Evolutionary conservation across 2,797 vertebrate species (phyloP), one percentile per base, ranked within the genome.

Genomic region (Cygnus olor): DNA sequence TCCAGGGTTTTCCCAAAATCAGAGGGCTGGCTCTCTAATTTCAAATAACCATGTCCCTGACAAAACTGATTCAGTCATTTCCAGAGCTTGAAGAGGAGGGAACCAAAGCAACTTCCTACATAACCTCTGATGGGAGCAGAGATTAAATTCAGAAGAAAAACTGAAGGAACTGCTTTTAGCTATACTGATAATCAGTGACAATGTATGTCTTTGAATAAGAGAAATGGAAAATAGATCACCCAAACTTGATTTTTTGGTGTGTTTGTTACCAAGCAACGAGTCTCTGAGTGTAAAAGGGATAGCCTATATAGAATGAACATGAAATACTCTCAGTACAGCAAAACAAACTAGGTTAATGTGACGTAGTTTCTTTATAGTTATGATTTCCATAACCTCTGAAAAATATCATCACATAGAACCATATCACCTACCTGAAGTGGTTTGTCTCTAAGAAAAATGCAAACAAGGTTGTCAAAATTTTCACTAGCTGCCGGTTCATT

Each of bases 401-500:
- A 97, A 97, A 97, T 79, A 96, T 87, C 91, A 96, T 79, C 93
- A 97, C 91, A 94, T 53, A 97, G 90, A 96, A 94, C 95, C 25
- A 17, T 96, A 97, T 97, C 66, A 97, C 99, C 96, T 98, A 99
- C 99, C 99, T 99, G 98, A 99, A 99, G 98, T 99, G 98, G 98
- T 96, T 98, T 92, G 98, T 98, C 98, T 98, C 98, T 98, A 99
- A 98, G 97, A 99, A 98, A 98, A 98, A 99, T 93, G 98, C 98
- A 97, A 99, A 98, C 96, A 99, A 98, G 98, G 98, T 98, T 98
- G 98, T 98, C 98, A 99, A 97, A 98, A 99, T 98, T 98, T 98
- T 98, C 92, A 99, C 95, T 98, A 99, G 98, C 97, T 98, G 98
- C 96, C 98, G 98, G 98, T 98, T 99, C 99, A 99, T 99, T 99